Percentiles rank a stretch among this genome's conserved stretches.
Evolutionary conservation across 2,113 vertebrate species (phyloP).

Genomic region (Phalacrocorax aristotelis): DNA sequence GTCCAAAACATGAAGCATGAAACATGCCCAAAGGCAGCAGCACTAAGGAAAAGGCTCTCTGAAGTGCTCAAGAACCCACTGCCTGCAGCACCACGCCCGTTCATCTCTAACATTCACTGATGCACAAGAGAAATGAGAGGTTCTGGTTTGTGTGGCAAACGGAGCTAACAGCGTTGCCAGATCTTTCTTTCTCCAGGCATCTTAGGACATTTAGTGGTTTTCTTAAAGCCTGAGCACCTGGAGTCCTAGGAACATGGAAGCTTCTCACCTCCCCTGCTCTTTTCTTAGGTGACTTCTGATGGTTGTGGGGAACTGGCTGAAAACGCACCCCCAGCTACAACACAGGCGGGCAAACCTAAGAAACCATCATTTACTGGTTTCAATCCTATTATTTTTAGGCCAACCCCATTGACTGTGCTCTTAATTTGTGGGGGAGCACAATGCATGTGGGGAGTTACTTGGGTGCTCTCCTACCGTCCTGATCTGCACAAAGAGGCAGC

Average conservation of each 20-base stretch:
- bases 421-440: neutral
- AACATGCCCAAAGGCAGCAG: neutral
- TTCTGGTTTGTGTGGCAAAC: neutral
- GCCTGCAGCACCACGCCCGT: accelerated
- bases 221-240: neutral
- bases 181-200: neutral
- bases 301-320: neutral
- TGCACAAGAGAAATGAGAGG: neutral
- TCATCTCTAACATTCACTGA: neutral
- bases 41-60: neutral
- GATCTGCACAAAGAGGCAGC: neutral
- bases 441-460: accelerated
- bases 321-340: accelerated
- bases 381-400: slow-evolving; percentile 1
- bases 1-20: neutral
- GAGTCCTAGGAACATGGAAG: neutral
- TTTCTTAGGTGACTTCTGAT: neutral
- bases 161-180: neutral
- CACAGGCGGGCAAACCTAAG: neutral
- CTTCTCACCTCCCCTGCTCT: neutral
- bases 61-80: neutral
- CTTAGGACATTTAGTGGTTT: neutral
- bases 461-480: neutral
- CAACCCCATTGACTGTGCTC: neutral
- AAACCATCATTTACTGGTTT: neutral